These are phyloP conservation scores for Pelobates fuscus DNA, from an alignment of 2,113 vertebrate genomes.

Conservation along the genomic window DNA sequence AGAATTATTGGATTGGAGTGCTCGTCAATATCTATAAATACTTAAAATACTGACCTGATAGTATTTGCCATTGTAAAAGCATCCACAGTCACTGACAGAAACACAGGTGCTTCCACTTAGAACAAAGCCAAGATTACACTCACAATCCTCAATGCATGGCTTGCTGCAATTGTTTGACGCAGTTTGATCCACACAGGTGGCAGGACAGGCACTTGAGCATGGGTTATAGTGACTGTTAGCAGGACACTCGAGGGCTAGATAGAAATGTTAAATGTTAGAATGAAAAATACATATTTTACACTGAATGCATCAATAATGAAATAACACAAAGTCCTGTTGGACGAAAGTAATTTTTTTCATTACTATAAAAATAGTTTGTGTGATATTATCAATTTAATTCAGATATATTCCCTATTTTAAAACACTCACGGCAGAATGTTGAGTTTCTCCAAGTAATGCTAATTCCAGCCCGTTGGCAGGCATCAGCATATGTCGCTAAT, in stretches of 20 bases:
- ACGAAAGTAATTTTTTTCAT: too few species aligned
- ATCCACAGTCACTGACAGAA: conserved; percentile 63
- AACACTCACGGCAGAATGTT: conserved; percentile 75
- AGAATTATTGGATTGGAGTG: too few species aligned
- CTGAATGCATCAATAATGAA: too few species aligned
- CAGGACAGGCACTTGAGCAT: conserved; percentile 61
- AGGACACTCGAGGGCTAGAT: conserved; percentile 36
- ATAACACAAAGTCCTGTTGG: background rate
- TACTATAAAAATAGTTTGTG: background rate
- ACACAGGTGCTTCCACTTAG: conserved; percentile 70
- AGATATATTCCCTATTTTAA: conserved; percentile 14
- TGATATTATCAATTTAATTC: background rate
- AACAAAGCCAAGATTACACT: conserved; percentile 69
- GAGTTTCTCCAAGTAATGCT: conserved; percentile 71
- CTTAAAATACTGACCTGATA: conserved; percentile 68
- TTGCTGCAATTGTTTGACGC: conserved; percentile 59
- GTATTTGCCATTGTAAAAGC: conserved; percentile 64
- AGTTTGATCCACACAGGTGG: conserved; percentile 54
- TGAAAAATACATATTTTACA: background rate
- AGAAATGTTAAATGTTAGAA: background rate
- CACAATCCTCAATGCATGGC: conserved; percentile 67
- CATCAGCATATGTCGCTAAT: conserved; percentile 63
- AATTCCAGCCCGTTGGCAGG: conserved; percentile 71
- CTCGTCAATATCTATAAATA: too few species aligned
- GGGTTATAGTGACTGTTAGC: conserved; percentile 57